These are phyloP conservation scores for Vidua macroura DNA, from an alignment of 2,113 vertebrate genomes.

Conservation along the genomic window DNA sequence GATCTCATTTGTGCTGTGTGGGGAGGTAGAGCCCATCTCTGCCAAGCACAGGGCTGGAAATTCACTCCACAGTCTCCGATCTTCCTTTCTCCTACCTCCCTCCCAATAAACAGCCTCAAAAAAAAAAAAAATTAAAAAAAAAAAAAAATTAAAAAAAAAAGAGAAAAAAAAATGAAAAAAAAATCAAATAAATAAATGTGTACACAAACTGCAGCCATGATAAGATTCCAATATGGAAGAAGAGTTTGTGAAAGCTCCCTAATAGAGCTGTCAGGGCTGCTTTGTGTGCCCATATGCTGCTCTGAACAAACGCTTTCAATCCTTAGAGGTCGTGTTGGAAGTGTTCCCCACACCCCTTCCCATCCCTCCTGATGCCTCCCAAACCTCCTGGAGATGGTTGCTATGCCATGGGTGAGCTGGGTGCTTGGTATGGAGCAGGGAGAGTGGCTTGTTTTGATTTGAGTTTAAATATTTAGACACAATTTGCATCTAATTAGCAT, in stretches of 20 bases:
- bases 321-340: neutral
- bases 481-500: slow-evolving; percentile 28
- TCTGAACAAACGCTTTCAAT: neutral
- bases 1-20: neutral
- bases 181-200: neutral
- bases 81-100: neutral
- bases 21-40: neutral
- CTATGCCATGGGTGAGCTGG: neutral
- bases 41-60: neutral
- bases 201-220: neutral
- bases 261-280: neutral
- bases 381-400: neutral
- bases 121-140: neutral
- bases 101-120: neutral
- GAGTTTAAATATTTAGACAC: slow-evolving; percentile 27
- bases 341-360: neutral
- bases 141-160: neutral
- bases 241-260: neutral
- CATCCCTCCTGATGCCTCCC: neutral
- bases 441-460: neutral
- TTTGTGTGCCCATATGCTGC: neutral
- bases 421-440: neutral
- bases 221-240: neutral
- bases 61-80: neutral
- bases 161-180: too few relatives aligned